Evolutionary conservation across 1,140 invertebrate species (phyloP), one percentile per base, ranked within the genome.

Genomic region (Vollenhovia emeryi): DNA sequence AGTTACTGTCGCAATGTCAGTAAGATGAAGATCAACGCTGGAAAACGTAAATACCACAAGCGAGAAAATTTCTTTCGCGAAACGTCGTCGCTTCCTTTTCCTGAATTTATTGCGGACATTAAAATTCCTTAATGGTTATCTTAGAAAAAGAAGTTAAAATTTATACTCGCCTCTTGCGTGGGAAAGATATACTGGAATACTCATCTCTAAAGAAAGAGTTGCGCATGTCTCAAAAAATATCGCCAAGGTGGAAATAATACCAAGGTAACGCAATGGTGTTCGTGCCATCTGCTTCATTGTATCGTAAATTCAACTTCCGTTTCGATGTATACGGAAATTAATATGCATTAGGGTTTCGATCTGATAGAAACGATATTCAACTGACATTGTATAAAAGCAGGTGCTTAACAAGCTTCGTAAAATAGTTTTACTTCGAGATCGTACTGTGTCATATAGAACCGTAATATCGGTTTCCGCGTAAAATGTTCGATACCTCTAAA

Each of bases 211-310:
- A 7, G 11, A 8, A 76, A 59, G 18, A 45, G n/a, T 60, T 36
- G 50, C 13, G 15, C 36, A 13, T 43, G 21, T 13, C 27, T 52
- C 30, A 5, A 24, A 30, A 64, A n/a, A 11, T 30, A 45, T 48
- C 33, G 62, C 15, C 40, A 36, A 66, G 30, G 66, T 36, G 45
- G 66, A 66, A 79, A 79, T 66, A 66, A 60, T 79, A 66, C n/a
- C 75, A 79, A 79, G 59, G 75, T 66, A 79, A 66, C 13, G 21
- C 45, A 76, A 62, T 48, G 15, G 11, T 24, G 21, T 8, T 36
- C 4, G 24, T 64, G 30, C 60, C 75, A 79, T 66, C 59, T 79
- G 75, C 13, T 15, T 66, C 33, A 66, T 66, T 79, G 59, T 78
- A 43, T 50, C 75, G 43, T 24, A 52, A 79, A 79, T 66, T 79